These are phyloP conservation scores for Bovichtus variegatus DNA, from an alignment of 2,797 vertebrate genomes.

Conservation along the genomic window DNA sequence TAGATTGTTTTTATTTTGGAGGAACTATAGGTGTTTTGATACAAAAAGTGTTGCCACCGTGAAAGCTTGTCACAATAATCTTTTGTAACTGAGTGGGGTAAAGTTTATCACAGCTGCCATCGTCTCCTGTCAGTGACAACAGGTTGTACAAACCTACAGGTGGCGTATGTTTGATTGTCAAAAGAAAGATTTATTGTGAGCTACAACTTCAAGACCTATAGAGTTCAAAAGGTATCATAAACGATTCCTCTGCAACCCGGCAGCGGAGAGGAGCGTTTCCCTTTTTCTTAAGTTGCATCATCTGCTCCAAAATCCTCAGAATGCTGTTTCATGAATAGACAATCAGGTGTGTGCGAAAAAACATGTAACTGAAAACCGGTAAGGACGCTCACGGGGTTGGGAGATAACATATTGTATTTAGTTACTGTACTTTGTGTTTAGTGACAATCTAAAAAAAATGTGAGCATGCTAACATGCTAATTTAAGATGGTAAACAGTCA, in stretches of 20 bases:
- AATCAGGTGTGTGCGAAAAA: slow-evolving; percentile 32
- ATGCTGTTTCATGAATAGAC: slow-evolving; percentile 39
- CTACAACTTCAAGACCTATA: neutral
- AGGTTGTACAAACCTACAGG: slow-evolving; percentile 26
- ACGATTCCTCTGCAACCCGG: slow-evolving; percentile 16
- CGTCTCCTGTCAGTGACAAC: slow-evolving; percentile 5
- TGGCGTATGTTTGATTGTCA: slow-evolving; percentile 2
- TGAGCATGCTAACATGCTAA: neutral
- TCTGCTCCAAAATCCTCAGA: slow-evolving; percentile 37
- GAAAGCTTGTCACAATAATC: neutral
- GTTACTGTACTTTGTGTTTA: no score
- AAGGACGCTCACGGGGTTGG: neutral
- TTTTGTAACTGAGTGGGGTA: neutral
- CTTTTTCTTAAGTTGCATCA: slow-evolving; percentile 68
- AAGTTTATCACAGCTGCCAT: neutral
- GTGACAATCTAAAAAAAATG: no score
- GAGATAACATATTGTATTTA: neutral
- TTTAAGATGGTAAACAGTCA: no score
- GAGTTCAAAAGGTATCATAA: slow-evolving; percentile 47
- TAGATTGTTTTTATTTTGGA: no score
- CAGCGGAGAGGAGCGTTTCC: slow-evolving; percentile 27
- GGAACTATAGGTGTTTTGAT: no score
- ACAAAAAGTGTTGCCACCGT: no score
- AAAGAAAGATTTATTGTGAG: slow-evolving; percentile 20
- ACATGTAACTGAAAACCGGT: neutral